Conservation (phyloP, 2,888 invertebrate genomes). For the Perdita meconis region DNA sequence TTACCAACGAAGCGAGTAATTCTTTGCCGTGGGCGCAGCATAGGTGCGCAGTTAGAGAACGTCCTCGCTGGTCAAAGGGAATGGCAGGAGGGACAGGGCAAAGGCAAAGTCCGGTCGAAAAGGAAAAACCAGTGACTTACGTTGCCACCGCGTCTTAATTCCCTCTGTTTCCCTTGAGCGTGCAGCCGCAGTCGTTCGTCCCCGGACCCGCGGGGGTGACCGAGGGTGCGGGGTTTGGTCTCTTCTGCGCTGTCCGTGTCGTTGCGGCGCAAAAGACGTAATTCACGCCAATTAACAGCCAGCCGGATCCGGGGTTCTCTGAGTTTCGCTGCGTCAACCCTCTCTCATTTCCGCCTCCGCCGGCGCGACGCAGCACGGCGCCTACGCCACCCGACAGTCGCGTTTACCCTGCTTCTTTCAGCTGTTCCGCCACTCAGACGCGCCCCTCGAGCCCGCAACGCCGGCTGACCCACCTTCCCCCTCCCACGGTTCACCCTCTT, state of each 20-base stretch:
- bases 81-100: neutral
- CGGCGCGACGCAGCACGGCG: conserved; percentile 46
- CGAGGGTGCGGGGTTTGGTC: too few species aligned
- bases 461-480: conserved; percentile 50
- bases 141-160: conserved; percentile 48
- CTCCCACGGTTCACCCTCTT: conserved; percentile 13
- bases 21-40: neutral
- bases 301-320: conserved; percentile 51
- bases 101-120: conserved; percentile 2
- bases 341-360: conserved; percentile 58
- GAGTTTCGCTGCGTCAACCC: conserved; percentile 71
- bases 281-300: conserved; percentile 77
- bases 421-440: conserved; percentile 70
- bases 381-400: conserved; percentile 43
- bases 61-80: conserved; percentile 11
- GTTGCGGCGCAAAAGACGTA: conserved; percentile 73
- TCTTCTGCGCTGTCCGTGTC: conserved; percentile 51
- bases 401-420: conserved; percentile 73
- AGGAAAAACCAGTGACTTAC: conserved; percentile 37
- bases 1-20: conserved; percentile 1
- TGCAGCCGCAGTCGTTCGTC: conserved; percentile 4
- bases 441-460: conserved; percentile 50
- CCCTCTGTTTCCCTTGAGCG: conserved; percentile 34
- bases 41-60: neutral
- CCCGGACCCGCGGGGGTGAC: conserved; percentile 6